Conservation (phyloP, 2,113 vertebrate genomes). For the Genyomyrus donnyi region DNA sequence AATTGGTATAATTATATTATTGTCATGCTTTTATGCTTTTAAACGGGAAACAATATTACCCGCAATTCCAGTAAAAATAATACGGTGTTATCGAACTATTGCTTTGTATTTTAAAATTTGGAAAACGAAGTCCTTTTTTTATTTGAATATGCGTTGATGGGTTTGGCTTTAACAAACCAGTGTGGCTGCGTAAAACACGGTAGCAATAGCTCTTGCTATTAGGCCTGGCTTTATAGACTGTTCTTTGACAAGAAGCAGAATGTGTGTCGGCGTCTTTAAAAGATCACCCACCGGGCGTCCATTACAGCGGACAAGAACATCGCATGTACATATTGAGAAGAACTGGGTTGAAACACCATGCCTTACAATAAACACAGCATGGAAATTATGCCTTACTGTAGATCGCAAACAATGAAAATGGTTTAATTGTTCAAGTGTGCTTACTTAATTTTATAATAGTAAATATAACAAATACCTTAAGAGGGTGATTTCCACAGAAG, state of each 20-base stretch:
- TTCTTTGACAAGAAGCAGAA: conserved; percentile 5
- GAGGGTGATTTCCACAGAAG: conserved; percentile 18
- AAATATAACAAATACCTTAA: conserved; percentile 29
- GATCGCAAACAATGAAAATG: background rate
- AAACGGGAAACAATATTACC: background rate
- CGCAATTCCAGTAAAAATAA: background rate
- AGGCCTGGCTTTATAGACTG: background rate
- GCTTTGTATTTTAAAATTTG: background rate
- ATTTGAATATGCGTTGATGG: background rate
- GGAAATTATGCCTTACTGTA: background rate
- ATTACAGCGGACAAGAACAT: conserved; percentile 27
- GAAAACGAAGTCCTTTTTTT: background rate
- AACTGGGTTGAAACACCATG: background rate
- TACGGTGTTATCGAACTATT: background rate
- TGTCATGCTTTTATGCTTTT: background rate
- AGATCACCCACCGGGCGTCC: conserved; percentile 37
- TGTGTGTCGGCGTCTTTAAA: conserved; percentile 34
- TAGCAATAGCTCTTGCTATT: background rate
- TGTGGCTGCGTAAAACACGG: background rate
- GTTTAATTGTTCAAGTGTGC: background rate
- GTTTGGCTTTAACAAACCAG: background rate
- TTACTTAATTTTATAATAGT: background rate
- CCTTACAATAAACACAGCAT: conserved; percentile 1
- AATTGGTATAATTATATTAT: background rate
- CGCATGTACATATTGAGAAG: conserved; percentile 18